Evolutionary conservation across 2,888 invertebrate genomes (phyloP), one percentile per base, ranked within the genome.

Genomic region (Lingula anatina): DNA sequence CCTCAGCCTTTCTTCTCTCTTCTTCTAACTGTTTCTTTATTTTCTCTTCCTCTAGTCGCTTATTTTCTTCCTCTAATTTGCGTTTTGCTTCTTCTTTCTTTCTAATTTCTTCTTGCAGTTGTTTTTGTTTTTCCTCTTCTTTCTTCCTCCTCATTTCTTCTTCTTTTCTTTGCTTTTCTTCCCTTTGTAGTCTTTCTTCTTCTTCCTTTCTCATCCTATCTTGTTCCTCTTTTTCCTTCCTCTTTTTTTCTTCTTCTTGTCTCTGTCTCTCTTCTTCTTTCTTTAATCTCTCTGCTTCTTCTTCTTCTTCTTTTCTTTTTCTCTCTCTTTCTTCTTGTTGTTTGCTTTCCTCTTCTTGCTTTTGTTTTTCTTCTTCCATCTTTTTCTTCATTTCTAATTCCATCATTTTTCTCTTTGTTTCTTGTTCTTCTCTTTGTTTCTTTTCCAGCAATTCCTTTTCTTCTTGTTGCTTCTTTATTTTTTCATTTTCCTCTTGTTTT

Each of bases 91-190:
- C 47, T 39, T 53, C 40, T 53, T 25, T 46, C 31, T 28, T 38
- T 40, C 38, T 44, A 38, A 25, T 49, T 31, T 37, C 23, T 27
- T 42, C 35, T 28, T 47, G 12, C 43, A 42, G 28, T 28, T 38
- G 46, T 40, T 50, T 51, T 36, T 54, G 45, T 44, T 54, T 53
- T 27, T 54, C 51, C 25, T 53, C 42, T 46, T 51, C 53, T n/a
- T 21, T 38, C 47, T 53, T 39, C 27, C 28, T 49, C 39, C 53
- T 49, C 50, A 55, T 56, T 47, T 53, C 47, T 49, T 53, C 50
- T 37, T 53, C 56, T 21, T 37, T 44, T 39, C 46, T 48, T 43
- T 55, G 53, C 47, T 55, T 57, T 35, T 55, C 53, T 48, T 57
- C 51, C 38, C 51, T 52, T 43, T 31, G 43, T 35, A 35, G 44